Base-by-base conservation (phyloP, 2,888 invertebrate species). In the Xestia sexstrigata region DNA sequence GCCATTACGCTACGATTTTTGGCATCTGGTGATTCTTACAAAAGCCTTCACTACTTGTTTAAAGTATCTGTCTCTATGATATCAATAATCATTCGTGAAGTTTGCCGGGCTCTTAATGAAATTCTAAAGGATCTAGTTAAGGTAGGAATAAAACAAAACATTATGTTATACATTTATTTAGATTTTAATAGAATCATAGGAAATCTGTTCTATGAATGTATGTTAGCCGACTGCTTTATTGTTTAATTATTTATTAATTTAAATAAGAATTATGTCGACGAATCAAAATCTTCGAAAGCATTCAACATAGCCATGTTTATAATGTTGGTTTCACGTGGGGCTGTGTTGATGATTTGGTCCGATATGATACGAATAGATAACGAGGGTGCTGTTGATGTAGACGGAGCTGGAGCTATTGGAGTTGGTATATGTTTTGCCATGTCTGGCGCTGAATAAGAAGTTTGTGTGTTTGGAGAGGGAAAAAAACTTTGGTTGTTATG, bases 1-100 rank as follows among this genome's bases (percentile, higher is more conserved):
- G 76, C 76, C 47, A 82, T 90, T n/a, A 89, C 88, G 49, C 72
- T 90, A 78, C 72, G 89, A 80, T 89, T 83, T 76, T 74, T 89
- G 23, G 84, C 84, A 77, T 70, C 78, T 75, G 80, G 83, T 74
- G 85, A 83, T 67, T 58, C 62, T 74, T 83, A 84, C 82, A 70
- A 71, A 79, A 84, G 81, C 62, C 71, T 86, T 45, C 76, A 82
- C 71, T 83, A 74, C 62, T 74, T 89, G 52, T 90, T 89, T 72
- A 90, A 88, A 85, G 79, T 89, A 74, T 89, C 89, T n/a, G 77
- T 70, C 66, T 78, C 79, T 63, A 39, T 82, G 9, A 88, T 89
- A 68, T 88, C 87, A 77, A 73, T 20, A 78, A 90, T 88, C 62
- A 82, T 89, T 45, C 86, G 47, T 67, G 67, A 89, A 81, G 88